These are phyloP conservation scores for Pherbina coryleti DNA, from an alignment of 2,888 invertebrate species.

Conservation along the genomic window DNA sequence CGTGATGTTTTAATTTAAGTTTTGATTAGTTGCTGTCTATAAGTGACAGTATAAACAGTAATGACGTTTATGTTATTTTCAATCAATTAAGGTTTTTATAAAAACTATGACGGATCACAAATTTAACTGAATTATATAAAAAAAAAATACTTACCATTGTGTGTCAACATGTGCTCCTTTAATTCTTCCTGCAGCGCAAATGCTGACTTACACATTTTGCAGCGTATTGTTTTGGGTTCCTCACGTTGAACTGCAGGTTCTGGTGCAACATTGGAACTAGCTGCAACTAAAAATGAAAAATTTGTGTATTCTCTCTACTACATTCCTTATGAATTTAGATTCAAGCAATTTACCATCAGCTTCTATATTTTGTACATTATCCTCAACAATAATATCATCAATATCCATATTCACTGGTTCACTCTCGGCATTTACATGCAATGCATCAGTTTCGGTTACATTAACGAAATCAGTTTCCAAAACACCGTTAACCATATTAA, in stretches of 20 bases:
- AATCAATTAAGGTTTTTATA: too few relatives aligned
- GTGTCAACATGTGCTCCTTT: slow-evolving; percentile 51
- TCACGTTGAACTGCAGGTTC: not conserved
- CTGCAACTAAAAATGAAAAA: slow-evolving; percentile 14
- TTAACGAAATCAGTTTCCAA: not conserved
- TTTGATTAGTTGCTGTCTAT: too few relatives aligned
- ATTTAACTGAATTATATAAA: not conserved
- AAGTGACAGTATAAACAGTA: too few relatives aligned
- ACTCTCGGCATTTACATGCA: slow-evolving; percentile 26
- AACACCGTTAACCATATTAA: not conserved
- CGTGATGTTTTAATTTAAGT: too few relatives aligned
- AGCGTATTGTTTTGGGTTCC: slow-evolving; percentile 6
- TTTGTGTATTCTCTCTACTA: not conserved
- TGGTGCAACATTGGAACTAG: not conserved
- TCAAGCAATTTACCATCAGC: slow-evolving; percentile 33
- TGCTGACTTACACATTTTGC: slow-evolving; percentile 34
- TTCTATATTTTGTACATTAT: slow-evolving; percentile 39
- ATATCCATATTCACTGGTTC: slow-evolving; percentile 52
- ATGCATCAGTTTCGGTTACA: not conserved
- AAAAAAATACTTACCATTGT: slow-evolving; percentile 48
- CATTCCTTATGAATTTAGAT: not conserved
- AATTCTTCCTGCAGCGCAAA: slow-evolving; percentile 48
- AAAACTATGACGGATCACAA: too few relatives aligned
- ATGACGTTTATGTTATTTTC: too few relatives aligned
- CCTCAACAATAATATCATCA: slow-evolving; percentile 58